These are phyloP conservation scores for Drosophila anomalata DNA, from an alignment of 2,888 invertebrate genomes.

Conservation along the genomic window DNA sequence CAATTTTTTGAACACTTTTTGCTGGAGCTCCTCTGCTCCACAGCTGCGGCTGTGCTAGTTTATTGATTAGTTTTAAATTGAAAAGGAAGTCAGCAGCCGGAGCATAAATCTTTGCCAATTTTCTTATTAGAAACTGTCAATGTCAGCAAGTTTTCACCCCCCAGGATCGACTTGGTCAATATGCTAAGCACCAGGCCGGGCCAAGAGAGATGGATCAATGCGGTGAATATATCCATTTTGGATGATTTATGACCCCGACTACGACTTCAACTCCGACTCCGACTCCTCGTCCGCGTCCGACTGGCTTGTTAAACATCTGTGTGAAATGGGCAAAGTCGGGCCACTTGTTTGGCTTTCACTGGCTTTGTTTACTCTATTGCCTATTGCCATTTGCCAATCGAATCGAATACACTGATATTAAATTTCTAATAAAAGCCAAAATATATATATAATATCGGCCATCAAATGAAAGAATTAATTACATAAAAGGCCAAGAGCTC, in stretches of 20 bases:
- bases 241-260: slow-evolving; percentile 72
- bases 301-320: slow-evolving; percentile 74
- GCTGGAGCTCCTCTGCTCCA: slow-evolving; percentile 24
- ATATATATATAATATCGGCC: background rate
- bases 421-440: background rate
- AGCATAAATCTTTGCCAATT: slow-evolving; percentile 69
- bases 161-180: slow-evolving; percentile 31
- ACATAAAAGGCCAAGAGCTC: too few relatives aligned
- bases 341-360: slow-evolving; percentile 65
- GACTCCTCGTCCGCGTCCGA: background rate
- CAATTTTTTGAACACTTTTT: slow-evolving; percentile 66
- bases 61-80: slow-evolving; percentile 78
- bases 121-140: slow-evolving; percentile 77
- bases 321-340: slow-evolving; percentile 66
- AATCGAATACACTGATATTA: slow-evolving; percentile 34
- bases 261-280: background rate
- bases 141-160: slow-evolving; percentile 59
- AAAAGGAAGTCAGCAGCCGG: slow-evolving; percentile 46
- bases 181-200: slow-evolving; percentile 21
- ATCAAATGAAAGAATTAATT: too few relatives aligned
- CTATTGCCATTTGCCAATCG: slow-evolving; percentile 34
- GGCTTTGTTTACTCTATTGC: slow-evolving; percentile 61
- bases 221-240: slow-evolving; percentile 44
- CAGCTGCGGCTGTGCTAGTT: slow-evolving; percentile 26
- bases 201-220: slow-evolving; percentile 31